Evolutionary conservation across 1,140 invertebrate genomes (phyloP).

Genomic region (Drosophila nebulosa): DNA sequence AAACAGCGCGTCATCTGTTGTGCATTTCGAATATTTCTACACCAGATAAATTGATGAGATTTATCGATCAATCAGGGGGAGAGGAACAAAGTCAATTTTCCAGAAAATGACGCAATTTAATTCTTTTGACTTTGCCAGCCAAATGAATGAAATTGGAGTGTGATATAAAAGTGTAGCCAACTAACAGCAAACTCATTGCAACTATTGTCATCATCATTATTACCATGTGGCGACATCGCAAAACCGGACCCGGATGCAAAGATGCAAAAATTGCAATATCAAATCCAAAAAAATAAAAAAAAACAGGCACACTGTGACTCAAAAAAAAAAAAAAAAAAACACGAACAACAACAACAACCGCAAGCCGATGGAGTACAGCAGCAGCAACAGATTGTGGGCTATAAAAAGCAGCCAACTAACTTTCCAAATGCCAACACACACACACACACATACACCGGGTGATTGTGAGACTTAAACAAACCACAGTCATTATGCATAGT

Average conservation of each 20-base stretch:
- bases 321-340: slow-evolving; percentile 16
- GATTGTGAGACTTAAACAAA: slow-evolving; percentile 30
- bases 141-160: not conserved
- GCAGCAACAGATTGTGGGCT: slow-evolving; percentile 41
- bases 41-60: slow-evolving; percentile 36
- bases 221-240: not conserved
- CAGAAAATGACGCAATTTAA: no score
- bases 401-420: slow-evolving; percentile 54
- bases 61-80: not conserved
- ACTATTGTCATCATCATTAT: not conserved
- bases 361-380: not conserved
- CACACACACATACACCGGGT: not conserved
- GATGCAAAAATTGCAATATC: slow-evolving; percentile 63
- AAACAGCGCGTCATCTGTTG: slow-evolving; percentile 46
- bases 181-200: not conserved
- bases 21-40: slow-evolving; percentile 51
- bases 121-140: no score
- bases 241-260: slow-evolving; percentile 48
- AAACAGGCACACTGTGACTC: slow-evolving; percentile 52
- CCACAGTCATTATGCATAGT: slow-evolving; percentile 62
- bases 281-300: slow-evolving; percentile 46
- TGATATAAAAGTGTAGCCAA: not conserved
- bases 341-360: not conserved
- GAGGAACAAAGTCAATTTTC: no score
- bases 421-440: slow-evolving; percentile 61